Evolutionary conservation across 92 coral and sea anemone species (phyloP).

Genomic region (Palythoa heliodiscus): DNA sequence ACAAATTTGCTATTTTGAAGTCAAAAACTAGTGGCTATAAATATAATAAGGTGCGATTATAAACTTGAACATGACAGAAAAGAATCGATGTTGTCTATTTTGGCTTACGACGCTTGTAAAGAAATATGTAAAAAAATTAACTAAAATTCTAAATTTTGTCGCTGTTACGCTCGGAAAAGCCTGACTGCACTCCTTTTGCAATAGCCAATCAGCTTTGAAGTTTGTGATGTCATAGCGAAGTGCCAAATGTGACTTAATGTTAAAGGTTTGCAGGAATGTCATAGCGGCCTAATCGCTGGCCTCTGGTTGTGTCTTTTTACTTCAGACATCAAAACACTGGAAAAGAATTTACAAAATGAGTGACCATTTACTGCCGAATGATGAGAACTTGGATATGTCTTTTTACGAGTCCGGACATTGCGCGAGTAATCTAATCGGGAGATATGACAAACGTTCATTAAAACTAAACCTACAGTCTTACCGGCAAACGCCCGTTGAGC

Average conservation of each 20-base stretch:
- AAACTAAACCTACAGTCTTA: slow-evolving; percentile 65
- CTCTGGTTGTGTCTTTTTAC: slow-evolving; percentile 51
- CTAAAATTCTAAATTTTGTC: background rate
- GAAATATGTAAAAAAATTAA: background rate
- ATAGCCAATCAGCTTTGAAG: slow-evolving; percentile 81
- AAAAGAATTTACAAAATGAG: slow-evolving; percentile 70
- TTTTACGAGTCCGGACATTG: slow-evolving; percentile 69
- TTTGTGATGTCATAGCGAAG: slow-evolving; percentile 80
- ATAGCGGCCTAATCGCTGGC: slow-evolving; percentile 79
- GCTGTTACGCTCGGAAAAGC: slow-evolving; percentile 11
- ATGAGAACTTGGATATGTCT: slow-evolving; percentile 79
- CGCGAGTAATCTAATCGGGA: slow-evolving; percentile 38
- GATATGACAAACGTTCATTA: slow-evolving; percentile 77
- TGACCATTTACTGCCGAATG: slow-evolving; percentile 65
- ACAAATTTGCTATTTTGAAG: background rate
- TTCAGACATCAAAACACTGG: slow-evolving; percentile 59
- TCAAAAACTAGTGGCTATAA: background rate
- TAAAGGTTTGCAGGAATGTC: slow-evolving; percentile 69
- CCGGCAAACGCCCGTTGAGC: slow-evolving; percentile 61
- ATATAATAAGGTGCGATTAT: background rate
- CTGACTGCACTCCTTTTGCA: background rate
- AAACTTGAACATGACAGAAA: background rate
- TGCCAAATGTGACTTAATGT: slow-evolving; percentile 85
- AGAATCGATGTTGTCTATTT: background rate
- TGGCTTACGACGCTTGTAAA: background rate